Evolutionary conservation across 2,888 invertebrate species (phyloP).

Genomic region (Agriopis marginaria): DNA sequence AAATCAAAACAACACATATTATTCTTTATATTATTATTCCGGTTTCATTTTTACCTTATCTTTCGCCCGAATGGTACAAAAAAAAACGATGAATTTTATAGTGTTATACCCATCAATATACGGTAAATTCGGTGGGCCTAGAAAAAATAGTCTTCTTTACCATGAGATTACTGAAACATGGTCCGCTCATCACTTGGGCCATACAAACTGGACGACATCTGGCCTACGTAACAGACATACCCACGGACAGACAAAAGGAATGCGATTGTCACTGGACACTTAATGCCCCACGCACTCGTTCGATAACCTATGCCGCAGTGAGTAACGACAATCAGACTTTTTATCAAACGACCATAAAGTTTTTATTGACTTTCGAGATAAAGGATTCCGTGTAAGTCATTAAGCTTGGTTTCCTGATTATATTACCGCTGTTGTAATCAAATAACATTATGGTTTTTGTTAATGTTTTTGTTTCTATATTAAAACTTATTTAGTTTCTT

Average conservation of each 20-base stretch:
- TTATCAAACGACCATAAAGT: conserved; percentile 46
- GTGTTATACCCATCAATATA: too few species aligned
- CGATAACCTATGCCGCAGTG: conserved; percentile 56
- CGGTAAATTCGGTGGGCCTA: too few species aligned
- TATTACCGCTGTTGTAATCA: conserved; percentile 15
- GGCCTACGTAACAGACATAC: conserved; percentile 57
- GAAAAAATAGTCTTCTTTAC: too few species aligned
- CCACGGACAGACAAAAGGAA: conserved; percentile 61
- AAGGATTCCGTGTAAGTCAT: conserved; percentile 41
- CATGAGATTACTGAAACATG: neutral
- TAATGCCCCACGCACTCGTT: conserved; percentile 65
- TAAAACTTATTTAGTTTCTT: too few species aligned
- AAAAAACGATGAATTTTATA: too few species aligned
- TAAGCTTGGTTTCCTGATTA: conserved; percentile 37
- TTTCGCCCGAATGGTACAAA: too few species aligned
- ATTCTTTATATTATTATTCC: too few species aligned
- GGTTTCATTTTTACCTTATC: too few species aligned
- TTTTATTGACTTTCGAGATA: conserved; percentile 44
- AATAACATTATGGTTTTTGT: conserved; percentile 8
- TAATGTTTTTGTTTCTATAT: neutral
- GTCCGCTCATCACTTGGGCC: conserved; percentile 33
- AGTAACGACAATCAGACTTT: conserved; percentile 40
- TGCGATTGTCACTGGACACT: conserved; percentile 65
- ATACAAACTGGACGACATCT: conserved; percentile 41
- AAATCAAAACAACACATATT: too few species aligned